phyloP scores from a whole-genome alignment of 2,797 vertebrate species.

The Chrysocyon brachyurus region DNA sequence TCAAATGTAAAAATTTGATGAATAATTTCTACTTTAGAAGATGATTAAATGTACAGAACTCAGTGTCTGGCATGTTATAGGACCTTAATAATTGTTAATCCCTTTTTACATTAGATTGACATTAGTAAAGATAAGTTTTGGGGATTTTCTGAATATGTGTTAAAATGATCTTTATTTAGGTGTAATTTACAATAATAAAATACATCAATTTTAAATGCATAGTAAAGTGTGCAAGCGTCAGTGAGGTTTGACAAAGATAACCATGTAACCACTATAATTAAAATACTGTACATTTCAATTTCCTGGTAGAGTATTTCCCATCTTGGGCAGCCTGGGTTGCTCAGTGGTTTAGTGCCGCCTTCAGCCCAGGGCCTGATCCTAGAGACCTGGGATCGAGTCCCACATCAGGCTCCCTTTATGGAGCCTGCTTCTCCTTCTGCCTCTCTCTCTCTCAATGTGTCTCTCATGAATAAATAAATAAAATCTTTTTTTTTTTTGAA shows the following conservation, averaged over 20 bases:
- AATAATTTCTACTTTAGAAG: background rate
- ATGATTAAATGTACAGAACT: background rate
- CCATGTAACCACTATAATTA: background rate
- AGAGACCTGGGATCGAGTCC: no score
- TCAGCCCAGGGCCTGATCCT: no score
- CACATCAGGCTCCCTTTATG: no score
- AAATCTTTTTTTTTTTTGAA: no score
- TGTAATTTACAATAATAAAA: background rate
- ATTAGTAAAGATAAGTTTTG: background rate
- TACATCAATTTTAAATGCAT: background rate
- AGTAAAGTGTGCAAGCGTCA: background rate
- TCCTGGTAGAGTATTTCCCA: background rate
- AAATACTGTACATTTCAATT: background rate
- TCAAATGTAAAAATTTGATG: background rate
- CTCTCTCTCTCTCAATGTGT: no score
- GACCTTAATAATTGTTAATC: background rate
- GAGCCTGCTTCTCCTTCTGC: no score
- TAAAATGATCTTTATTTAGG: slow-evolving; percentile 1
- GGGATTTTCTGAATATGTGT: slow-evolving; percentile 33
- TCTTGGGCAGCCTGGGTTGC: background rate
- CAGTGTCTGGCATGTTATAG: background rate
- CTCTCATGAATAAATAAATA: no score
- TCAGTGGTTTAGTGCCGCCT: no score
- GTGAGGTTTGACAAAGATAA: slow-evolving; percentile 30
- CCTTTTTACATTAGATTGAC: background rate